Conservation (phyloP, 2,113 vertebrate genomes). For the Serilophus lunatus region DNA sequence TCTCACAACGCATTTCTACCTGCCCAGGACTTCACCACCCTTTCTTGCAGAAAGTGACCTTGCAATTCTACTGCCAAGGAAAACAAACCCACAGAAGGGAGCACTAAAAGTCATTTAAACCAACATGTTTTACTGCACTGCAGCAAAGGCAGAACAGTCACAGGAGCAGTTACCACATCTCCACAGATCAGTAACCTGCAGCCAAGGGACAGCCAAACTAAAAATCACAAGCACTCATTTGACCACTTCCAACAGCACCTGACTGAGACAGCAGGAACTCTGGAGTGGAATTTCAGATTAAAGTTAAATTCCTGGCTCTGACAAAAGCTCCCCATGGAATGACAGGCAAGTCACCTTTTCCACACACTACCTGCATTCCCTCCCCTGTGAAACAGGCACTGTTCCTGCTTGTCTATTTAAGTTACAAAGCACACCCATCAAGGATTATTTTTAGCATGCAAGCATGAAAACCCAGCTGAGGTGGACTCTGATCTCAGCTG, state of each 20-base stretch:
- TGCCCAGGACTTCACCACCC: background rate
- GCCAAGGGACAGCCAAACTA: background rate
- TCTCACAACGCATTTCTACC: background rate
- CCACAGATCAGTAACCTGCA: background rate
- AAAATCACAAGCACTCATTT: background rate
- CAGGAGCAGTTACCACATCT: background rate
- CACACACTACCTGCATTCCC: background rate
- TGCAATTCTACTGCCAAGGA: background rate
- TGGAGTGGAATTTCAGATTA: background rate
- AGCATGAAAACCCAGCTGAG: background rate
- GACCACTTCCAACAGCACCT: background rate
- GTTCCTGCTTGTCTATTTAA: background rate
- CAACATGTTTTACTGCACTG: background rate
- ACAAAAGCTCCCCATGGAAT: background rate
- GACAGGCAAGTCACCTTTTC: background rate
- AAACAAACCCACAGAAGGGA: background rate
- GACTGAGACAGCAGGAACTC: background rate
- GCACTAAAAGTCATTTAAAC: background rate
- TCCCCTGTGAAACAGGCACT: background rate
- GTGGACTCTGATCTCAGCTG: slow-evolving; percentile 18
- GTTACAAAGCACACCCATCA: background rate
- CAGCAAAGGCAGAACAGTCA: background rate
- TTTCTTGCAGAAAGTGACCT: background rate
- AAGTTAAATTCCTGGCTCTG: background rate
- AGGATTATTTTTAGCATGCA: background rate